Conservation (phyloP, 2,797 vertebrate genomes). For the Ceyx erithaca region DNA sequence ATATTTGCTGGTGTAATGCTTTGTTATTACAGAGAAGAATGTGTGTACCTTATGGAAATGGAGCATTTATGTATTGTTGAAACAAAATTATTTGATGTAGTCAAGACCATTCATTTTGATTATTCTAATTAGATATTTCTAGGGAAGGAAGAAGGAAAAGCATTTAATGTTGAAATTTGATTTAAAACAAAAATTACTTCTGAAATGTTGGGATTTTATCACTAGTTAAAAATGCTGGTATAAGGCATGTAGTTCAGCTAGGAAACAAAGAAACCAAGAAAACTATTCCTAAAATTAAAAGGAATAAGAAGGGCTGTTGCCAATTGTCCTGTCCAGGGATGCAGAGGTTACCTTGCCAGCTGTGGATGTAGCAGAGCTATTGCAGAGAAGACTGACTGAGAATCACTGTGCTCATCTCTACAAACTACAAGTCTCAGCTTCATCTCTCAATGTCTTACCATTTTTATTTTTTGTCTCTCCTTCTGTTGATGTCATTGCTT, state of each 20-base stretch:
- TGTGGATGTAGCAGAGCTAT: not conserved
- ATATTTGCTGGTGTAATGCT: slow-evolving; percentile 10
- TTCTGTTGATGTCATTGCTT: not conserved
- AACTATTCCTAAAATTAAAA: not conserved
- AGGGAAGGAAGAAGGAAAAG: not conserved
- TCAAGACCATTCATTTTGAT: not conserved
- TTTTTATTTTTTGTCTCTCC: not conserved
- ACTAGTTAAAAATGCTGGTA: not conserved
- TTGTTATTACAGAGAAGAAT: not conserved
- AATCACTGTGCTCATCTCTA: not conserved
- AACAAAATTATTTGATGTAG: not conserved
- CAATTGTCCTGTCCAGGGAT: not conserved
- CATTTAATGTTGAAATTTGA: not conserved
- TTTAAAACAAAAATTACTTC: not conserved
- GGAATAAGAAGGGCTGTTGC: not conserved
- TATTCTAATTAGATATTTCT: slow-evolving; percentile 1
- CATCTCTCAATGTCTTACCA: not conserved
- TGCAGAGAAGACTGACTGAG: not conserved
- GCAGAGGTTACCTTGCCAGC: not conserved
- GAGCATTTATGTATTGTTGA: not conserved
- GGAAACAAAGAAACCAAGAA: not conserved
- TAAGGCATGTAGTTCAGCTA: not conserved
- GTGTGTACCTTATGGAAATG: not conserved
- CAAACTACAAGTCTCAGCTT: not conserved
- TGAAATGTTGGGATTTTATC: not conserved